phyloP scores from a whole-genome alignment of 2,797 vertebrate genomes.

The Coccyzus lansbergi region DNA sequence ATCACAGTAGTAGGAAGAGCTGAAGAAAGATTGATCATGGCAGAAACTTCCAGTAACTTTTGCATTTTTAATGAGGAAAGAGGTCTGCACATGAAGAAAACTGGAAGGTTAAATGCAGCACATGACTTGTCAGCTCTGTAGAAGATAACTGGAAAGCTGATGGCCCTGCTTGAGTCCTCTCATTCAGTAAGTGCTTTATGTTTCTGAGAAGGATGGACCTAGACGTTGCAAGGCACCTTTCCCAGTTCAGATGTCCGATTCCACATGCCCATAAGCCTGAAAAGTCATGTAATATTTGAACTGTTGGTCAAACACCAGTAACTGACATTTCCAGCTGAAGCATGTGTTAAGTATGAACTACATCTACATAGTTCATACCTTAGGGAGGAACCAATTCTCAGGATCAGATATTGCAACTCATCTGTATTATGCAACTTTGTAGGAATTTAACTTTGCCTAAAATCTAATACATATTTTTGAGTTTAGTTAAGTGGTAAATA shows the following conservation, averaged over 20 bases:
- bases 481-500: not conserved
- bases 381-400: not conserved
- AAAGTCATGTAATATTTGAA: not conserved
- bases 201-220: not conserved
- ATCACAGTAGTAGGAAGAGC: not conserved
- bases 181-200: not conserved
- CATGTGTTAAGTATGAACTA: not conserved
- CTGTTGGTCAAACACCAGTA: not conserved
- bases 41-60: not conserved
- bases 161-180: not conserved
- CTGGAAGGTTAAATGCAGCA: not conserved
- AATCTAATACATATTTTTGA: not conserved
- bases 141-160: not conserved
- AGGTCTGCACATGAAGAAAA: not conserved
- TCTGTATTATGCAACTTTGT: rapidly evolving
- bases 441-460: not conserved
- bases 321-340: not conserved
- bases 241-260: not conserved
- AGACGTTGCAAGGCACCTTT: not conserved
- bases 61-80: not conserved
- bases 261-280: not conserved
- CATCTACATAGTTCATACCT: not conserved
- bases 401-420: not conserved
- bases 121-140: not conserved
- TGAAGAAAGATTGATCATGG: not conserved